phyloP scores from a whole-genome alignment of 2,888 invertebrate species.

The Syrista parreyssii region DNA sequence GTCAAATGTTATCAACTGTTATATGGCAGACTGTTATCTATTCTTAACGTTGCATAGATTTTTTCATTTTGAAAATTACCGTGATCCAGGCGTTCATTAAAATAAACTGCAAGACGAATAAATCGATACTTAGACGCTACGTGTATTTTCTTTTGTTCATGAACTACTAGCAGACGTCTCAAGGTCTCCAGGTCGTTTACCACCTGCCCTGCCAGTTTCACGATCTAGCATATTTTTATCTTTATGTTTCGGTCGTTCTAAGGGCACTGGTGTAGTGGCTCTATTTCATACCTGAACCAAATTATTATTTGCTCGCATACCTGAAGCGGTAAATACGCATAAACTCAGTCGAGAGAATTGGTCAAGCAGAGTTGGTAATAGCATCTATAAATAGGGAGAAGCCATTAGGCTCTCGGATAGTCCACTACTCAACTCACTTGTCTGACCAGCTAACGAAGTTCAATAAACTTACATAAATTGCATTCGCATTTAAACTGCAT shows the following conservation, averaged over 20 bases:
- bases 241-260: constrained; percentile 12
- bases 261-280: not conserved
- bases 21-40: not conserved
- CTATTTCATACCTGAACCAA: no score
- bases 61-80: not conserved
- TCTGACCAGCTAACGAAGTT: constrained; percentile 41
- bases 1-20: not conserved
- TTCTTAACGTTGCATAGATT: not conserved
- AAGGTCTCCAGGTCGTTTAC: constrained; percentile 63
- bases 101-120: constrained; percentile 24
- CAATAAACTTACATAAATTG: constrained; percentile 35
- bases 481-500: not conserved
- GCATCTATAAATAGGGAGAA: constrained; percentile 1
- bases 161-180: constrained; percentile 50
- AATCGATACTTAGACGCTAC: constrained; percentile 23
- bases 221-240: constrained; percentile 35
- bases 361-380: constrained; percentile 13
- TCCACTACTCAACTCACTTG: constrained; percentile 32
- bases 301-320: no score
- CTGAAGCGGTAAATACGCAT: no score
- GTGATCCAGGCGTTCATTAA: constrained; percentile 27
- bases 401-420: not conserved
- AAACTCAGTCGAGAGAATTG: not conserved
- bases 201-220: constrained; percentile 55
- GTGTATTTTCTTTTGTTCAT: constrained; percentile 28